These are phyloP conservation scores for Gopherus flavomarginatus DNA, from an alignment of 2,113 vertebrate species.

Conservation along the genomic window DNA sequence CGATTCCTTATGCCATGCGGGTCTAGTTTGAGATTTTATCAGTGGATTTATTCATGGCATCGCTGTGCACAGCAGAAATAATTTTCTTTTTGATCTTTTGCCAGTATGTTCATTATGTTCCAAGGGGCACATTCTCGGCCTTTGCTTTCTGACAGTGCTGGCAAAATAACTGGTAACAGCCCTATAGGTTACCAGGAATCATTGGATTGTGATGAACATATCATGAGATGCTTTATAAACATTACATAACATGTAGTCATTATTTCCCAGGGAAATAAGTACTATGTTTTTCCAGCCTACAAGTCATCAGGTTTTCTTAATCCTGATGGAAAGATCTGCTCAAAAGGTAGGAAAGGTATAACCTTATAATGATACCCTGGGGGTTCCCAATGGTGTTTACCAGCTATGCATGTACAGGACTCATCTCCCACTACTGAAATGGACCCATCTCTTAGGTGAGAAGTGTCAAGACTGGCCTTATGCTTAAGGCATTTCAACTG, in stretches of 20 bases:
- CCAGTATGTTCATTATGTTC: constrained; percentile 8
- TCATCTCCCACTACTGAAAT: neutral
- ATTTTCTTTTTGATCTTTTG: constrained; percentile 19
- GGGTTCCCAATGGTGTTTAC: neutral
- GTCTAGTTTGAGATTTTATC: neutral
- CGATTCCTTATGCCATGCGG: neutral
- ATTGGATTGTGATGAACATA: neutral
- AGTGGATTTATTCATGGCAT: neutral
- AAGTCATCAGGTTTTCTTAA: neutral
- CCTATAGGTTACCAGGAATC: neutral
- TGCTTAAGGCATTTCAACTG: neutral
- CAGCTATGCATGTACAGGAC: neutral
- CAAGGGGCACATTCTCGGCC: constrained; percentile 4
- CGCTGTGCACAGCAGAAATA: neutral
- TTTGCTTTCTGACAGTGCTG: neutral
- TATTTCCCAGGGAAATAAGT: neutral
- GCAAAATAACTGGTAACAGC: neutral
- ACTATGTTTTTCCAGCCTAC: neutral
- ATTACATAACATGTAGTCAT: neutral
- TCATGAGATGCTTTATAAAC: neutral
- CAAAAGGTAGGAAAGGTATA: neutral
- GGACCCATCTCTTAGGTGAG: neutral
- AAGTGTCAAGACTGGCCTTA: neutral
- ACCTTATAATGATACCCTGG: neutral
- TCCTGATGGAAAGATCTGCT: neutral